Evolutionary conservation across 2,113 vertebrate species (phyloP), one percentile per base, ranked within the genome.

Genomic region (Prochilodus magdalenae): DNA sequence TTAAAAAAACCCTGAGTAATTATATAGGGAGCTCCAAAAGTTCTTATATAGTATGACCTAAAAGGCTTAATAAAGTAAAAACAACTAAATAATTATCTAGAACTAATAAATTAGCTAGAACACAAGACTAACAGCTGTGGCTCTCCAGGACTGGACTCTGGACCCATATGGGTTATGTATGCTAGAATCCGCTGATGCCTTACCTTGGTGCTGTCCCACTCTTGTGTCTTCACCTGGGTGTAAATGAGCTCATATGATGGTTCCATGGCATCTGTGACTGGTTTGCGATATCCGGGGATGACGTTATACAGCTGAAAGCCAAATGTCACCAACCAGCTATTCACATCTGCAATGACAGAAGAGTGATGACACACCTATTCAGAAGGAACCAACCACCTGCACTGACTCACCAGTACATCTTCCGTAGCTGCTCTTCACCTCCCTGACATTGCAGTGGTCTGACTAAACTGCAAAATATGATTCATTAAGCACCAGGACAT

Each of bases 171-270:
- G 20, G 5, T 16, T 55, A 20, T 18, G 63, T 20, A 14, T 33
- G 20, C n/a, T 7, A 18, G 18, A 16, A 76, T 79, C 47, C 55
- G 62, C 13, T 44, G 1, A 60, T 0, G 8, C 4, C 51, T 94
- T 93, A 99, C 98, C 97, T 98, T 98, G 89, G 95, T 98, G 33
- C 96, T 99, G 85, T 99, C 98, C 98, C 98, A 99, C 85, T 99
- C 97, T 83, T 99, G 98, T 0, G 96, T 98, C 91, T 98, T 99
- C 93, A 98, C 95, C 90, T 98, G 98, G 0, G 98, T 98, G 87
- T 95, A 94, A 77, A 95, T 65, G 4, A 99, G 91, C 88, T 99
- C 97, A 0, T 98, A 98, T n/a, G 97, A 98, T 0, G 98, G 96
- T 82, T 99, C 97, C 96, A 97, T 95, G 44, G 95, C 88, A 57